Percentiles rank a stretch among this genome's conserved stretches.
These are phyloP conservation scores for Hydrophis major DNA, from an alignment of 2,797 vertebrate species.

Conservation along the genomic window DNA sequence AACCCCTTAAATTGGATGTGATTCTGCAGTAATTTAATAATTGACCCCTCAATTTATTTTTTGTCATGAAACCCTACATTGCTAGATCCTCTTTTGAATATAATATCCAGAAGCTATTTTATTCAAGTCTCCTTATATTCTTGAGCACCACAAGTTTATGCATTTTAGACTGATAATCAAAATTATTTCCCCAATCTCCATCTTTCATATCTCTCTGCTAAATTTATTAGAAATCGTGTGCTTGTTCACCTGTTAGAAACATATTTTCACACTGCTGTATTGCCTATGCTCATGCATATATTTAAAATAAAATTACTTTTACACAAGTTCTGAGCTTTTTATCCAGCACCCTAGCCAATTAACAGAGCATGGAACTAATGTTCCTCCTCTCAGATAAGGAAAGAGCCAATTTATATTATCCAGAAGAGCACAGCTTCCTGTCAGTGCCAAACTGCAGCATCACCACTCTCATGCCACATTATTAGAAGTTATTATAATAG, in stretches of 20 bases:
- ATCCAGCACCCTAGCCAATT: background rate
- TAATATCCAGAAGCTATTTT: background rate
- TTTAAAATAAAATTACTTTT: background rate
- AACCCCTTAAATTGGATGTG: background rate
- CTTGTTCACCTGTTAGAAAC: background rate
- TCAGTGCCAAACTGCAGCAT: background rate
- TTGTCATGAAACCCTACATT: background rate
- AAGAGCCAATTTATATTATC: background rate
- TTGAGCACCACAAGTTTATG: background rate
- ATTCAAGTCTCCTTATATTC: background rate
- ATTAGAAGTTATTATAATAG: background rate
- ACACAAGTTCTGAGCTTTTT: conserved; percentile 23
- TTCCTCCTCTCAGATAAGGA: background rate
- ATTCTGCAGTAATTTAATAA: background rate
- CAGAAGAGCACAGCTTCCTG: background rate
- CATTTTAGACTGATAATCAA: background rate
- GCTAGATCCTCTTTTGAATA: background rate
- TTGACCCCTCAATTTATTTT: background rate
- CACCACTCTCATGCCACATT: background rate
- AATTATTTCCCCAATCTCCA: background rate
- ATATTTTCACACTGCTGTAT: background rate
- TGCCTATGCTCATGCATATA: background rate
- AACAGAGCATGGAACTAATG: background rate
- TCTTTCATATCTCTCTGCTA: background rate
- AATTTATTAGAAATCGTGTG: background rate